These are phyloP conservation scores for Tor tambroides DNA, from an alignment of 2,113 vertebrate genomes.

Conservation along the genomic window DNA sequence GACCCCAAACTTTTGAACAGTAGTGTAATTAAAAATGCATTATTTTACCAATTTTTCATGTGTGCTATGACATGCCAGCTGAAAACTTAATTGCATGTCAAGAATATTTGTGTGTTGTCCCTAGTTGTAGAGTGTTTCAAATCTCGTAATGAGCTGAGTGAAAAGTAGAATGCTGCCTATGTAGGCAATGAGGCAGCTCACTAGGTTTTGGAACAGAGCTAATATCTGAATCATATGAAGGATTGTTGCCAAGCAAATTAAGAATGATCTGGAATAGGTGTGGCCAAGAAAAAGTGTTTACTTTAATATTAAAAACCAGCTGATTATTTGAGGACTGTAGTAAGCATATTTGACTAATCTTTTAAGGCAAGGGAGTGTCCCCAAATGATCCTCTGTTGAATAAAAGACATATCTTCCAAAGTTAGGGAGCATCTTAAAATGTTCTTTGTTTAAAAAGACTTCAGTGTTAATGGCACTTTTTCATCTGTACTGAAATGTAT, in stretches of 20 bases:
- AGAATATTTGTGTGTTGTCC: not conserved
- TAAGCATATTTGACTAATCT: constrained; percentile 9
- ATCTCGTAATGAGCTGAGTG: not conserved
- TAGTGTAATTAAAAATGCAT: not conserved
- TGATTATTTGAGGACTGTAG: constrained; percentile 30
- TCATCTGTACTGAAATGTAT: constrained; percentile 46
- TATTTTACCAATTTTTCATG: not conserved
- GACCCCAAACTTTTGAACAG: not conserved
- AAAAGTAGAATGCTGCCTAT: not conserved
- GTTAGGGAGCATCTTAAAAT: constrained; percentile 41
- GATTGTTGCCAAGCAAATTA: constrained; percentile 29
- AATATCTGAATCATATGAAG: constrained; percentile 39
- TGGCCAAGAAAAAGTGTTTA: constrained; percentile 14
- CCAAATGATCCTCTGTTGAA: constrained; percentile 25
- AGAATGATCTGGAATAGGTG: not conserved
- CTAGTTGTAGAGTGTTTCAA: not conserved
- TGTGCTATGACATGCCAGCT: not conserved
- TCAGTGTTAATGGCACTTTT: constrained; percentile 34
- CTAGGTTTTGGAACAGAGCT: not conserved
- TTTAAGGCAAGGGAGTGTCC: not conserved
- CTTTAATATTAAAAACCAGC: not conserved
- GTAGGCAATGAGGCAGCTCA: not conserved
- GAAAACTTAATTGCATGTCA: not conserved
- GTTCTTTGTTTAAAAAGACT: constrained; percentile 55
- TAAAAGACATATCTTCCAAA: constrained; percentile 29